Evolutionary conservation across 2,888 invertebrate genomes (phyloP).

Genomic region (Osmoderma eremita): DNA sequence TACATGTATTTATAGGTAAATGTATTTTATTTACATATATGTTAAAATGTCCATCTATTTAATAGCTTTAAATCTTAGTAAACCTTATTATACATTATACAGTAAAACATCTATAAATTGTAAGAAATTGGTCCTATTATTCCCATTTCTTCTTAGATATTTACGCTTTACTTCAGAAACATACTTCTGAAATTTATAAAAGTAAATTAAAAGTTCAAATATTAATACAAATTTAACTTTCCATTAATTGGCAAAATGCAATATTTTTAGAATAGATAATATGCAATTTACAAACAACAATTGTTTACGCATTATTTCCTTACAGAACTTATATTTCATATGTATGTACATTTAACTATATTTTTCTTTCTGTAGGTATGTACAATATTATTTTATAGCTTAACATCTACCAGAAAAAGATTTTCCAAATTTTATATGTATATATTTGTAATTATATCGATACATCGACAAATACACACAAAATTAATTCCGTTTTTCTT

Average conservation of each 20-base stretch:
- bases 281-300: too few relatives aligned
- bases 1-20: too few relatives aligned
- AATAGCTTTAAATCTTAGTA: slow-evolving; percentile 21
- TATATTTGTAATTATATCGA: slow-evolving; percentile 23
- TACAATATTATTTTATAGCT: slow-evolving; percentile 33
- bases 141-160: slow-evolving; percentile 56
- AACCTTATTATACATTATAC: slow-evolving; percentile 38
- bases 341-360: slow-evolving; percentile 6
- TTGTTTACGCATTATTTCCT: too few relatives aligned
- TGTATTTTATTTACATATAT: slow-evolving; percentile 18
- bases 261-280: neutral
- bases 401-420: slow-evolving; percentile 24
- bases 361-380: slow-evolving; percentile 19
- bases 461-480: slow-evolving; percentile 27
- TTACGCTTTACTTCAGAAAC: slow-evolving; percentile 44
- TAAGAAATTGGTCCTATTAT: slow-evolving; percentile 63
- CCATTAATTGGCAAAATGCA: too few relatives aligned
- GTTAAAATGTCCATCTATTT: slow-evolving; percentile 18
- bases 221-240: neutral
- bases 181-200: slow-evolving; percentile 47
- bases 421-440: slow-evolving; percentile 14
- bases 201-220: slow-evolving; percentile 38
- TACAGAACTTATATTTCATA: too few relatives aligned
- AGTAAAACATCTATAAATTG: slow-evolving; percentile 56
- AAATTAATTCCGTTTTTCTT: slow-evolving; percentile 54